Conservation (phyloP, 2,797 vertebrate genomes). For the Epinephelus malabaricus region DNA sequence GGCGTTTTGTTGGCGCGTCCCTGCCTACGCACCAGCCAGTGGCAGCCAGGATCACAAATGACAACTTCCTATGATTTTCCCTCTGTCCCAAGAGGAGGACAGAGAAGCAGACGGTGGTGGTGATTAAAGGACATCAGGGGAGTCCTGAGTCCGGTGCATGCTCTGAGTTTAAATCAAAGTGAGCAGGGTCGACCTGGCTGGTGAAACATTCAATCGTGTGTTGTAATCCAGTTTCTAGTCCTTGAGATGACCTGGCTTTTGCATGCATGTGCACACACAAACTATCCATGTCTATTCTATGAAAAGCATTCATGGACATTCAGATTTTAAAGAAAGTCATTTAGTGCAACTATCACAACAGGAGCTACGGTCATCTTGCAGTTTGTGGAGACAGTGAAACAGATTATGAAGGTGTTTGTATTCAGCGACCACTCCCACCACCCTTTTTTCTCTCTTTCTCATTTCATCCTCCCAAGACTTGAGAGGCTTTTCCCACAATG, state of each 20-base stretch:
- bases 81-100: conserved; percentile 34
- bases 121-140: conserved; percentile 16
- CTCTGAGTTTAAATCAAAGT: conserved; percentile 6
- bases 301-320: background rate
- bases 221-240: conserved; percentile 38
- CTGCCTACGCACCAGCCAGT: conserved; percentile 54
- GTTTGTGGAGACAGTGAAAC: conserved; percentile 27
- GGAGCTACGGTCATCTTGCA: conserved; percentile 1
- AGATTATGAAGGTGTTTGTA: conserved; percentile 14
- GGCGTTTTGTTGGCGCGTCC: conserved; percentile 50
- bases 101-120: background rate
- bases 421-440: conserved; percentile 8
- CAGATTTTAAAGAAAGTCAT: background rate
- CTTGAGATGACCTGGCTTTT: conserved; percentile 34
- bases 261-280: background rate
- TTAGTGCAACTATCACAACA: background rate
- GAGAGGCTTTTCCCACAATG: conserved; percentile 45
- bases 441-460: conserved; percentile 23
- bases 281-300: background rate
- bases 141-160: background rate
- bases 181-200: conserved; percentile 1
- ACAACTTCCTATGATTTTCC: conserved; percentile 49
- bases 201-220: background rate
- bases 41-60: conserved; percentile 29
- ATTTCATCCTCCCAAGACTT: conserved; percentile 22